phyloP scores from a whole-genome alignment of 2,888 invertebrate species.

The Punctoribates punctum region DNA sequence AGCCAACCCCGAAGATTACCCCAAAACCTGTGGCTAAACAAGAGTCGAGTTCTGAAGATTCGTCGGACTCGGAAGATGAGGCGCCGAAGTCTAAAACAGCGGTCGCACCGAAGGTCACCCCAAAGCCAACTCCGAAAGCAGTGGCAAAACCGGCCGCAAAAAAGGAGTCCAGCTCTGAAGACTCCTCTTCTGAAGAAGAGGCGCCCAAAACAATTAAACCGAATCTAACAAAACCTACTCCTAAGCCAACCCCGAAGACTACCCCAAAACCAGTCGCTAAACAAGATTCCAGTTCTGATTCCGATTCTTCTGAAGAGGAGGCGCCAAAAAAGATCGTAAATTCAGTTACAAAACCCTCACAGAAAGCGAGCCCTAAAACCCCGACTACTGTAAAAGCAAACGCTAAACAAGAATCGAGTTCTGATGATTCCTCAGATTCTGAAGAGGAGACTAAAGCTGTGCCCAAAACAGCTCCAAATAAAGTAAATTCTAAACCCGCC shows the following conservation, averaged over 20 bases:
- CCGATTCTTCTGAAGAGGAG: conserved; percentile 48
- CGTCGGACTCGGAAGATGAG: conserved; percentile 6
- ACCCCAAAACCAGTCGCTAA: conserved; percentile 15
- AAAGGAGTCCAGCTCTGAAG: conserved; percentile 50
- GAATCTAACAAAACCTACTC: background rate
- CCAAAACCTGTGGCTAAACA: background rate
- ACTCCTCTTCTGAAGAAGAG: conserved; percentile 51
- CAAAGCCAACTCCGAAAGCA: conserved; percentile 9
- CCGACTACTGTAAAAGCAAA: too few species aligned
- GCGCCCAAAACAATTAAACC: conserved; percentile 44
- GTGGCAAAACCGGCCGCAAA: conserved; percentile 37
- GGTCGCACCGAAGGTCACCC: background rate
- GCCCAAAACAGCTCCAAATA: conserved; percentile 41
- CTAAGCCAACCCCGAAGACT: conserved; percentile 23
- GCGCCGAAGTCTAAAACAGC: background rate
- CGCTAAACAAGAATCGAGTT: conserved; percentile 47
- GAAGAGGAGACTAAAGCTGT: conserved; percentile 49
- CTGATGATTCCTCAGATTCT: conserved; percentile 51
- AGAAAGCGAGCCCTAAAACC: conserved; percentile 36
- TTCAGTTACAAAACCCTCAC: too few species aligned
- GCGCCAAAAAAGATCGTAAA: too few species aligned
- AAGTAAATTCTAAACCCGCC: background rate
- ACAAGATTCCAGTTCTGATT: background rate
- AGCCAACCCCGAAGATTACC: too few species aligned
- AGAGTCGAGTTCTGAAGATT: conserved; percentile 15